These are phyloP conservation scores for Morinoia aosen DNA, from an alignment of 2,888 invertebrate genomes.

Conservation along the genomic window DNA sequence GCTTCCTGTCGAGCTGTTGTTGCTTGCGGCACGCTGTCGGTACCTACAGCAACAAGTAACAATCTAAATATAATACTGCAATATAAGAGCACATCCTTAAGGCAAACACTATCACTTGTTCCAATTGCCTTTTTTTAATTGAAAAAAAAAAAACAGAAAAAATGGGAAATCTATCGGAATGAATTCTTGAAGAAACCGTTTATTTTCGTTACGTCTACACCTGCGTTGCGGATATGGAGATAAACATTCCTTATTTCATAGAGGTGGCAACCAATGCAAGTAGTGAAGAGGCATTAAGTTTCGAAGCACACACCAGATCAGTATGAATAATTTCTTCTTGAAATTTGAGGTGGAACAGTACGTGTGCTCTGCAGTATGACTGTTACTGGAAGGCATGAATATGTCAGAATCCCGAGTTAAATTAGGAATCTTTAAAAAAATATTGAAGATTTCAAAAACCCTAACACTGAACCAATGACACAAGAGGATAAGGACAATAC, in stretches of 20 bases:
- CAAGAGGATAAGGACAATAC: background rate
- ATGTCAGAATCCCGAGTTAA: background rate
- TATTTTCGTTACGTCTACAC: too few relatives aligned
- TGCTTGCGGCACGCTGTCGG: constrained; percentile 32
- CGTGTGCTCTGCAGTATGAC: background rate
- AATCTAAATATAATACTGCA: background rate
- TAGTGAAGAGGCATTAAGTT: background rate
- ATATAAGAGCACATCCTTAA: background rate
- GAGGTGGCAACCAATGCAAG: too few relatives aligned
- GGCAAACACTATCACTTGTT: background rate
- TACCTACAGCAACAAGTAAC: constrained; percentile 30
- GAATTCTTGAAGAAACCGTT: too few relatives aligned
- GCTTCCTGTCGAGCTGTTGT: constrained; percentile 35
- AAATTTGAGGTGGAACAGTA: background rate
- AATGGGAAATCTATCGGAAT: background rate
- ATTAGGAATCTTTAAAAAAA: background rate
- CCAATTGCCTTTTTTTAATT: background rate
- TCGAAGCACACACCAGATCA: background rate
- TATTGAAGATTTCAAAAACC: background rate
- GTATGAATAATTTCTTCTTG: background rate
- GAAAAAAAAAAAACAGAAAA: background rate
- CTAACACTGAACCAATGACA: background rate
- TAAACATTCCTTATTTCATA: too few relatives aligned
- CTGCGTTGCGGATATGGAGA: too few relatives aligned
- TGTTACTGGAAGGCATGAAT: background rate